Conservation (phyloP, 2,797 vertebrate species). For the Dryobates pubescens region DNA sequence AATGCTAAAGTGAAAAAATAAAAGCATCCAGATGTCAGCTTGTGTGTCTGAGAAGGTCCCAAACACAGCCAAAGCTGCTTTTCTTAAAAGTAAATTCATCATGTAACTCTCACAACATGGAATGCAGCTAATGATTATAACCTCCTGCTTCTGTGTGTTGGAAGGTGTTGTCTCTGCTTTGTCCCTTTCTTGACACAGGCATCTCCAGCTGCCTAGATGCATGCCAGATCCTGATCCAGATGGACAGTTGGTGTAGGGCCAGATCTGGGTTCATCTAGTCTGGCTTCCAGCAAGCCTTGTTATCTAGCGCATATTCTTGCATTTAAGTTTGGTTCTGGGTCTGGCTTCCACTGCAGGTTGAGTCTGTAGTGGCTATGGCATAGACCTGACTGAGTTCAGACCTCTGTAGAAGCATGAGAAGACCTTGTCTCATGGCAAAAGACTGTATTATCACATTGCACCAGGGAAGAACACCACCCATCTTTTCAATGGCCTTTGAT, state of each 20-base stretch:
- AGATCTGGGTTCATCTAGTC: neutral
- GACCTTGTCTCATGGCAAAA: neutral
- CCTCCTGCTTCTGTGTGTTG: neutral
- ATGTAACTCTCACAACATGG: neutral
- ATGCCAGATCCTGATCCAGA: fast-evolving
- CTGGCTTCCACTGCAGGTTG: neutral
- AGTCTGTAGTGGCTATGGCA: neutral
- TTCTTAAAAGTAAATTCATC: neutral
- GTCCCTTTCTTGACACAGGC: neutral
- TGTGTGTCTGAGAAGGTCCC: neutral
- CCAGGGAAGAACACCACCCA: fast-evolving
- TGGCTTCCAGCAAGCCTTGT: neutral
- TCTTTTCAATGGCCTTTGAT: neutral
- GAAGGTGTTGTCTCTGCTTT: neutral
- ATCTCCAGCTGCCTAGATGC: neutral
- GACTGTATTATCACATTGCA: neutral
- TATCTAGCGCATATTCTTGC: neutral
- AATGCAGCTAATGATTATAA: neutral
- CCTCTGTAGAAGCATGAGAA: neutral
- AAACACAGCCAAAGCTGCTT: neutral
- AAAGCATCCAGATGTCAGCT: neutral
- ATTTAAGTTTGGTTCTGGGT: neutral
- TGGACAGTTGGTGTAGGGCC: neutral
- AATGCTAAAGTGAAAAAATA: neutral
- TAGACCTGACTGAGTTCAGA: neutral